A percentile compares a stretch with the other conserved stretches of the same genome.
These are phyloP conservation scores for Pipa parva DNA, from an alignment of 2,113 vertebrate species.

Conservation along the genomic window DNA sequence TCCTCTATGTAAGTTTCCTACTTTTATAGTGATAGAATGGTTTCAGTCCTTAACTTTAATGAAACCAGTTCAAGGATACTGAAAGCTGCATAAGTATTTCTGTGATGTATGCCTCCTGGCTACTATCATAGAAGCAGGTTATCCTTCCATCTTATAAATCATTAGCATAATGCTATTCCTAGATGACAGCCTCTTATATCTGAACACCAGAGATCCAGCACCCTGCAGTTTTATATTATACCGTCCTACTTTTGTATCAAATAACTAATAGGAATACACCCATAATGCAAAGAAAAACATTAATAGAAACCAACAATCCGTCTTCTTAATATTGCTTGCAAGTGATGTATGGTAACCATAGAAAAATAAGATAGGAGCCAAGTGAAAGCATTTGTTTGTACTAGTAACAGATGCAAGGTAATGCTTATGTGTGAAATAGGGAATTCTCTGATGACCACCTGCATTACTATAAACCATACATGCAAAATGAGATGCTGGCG, in stretches of 20 bases:
- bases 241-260: conserved; percentile 38
- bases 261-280: conserved; percentile 36
- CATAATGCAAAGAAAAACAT: conserved; percentile 22
- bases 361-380: background rate
- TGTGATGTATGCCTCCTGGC: conserved; percentile 28
- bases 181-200: conserved; percentile 34
- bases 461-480: background rate
- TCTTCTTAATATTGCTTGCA: conserved; percentile 25
- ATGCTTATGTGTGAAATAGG: background rate
- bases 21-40: conserved; percentile 2
- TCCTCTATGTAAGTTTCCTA: background rate
- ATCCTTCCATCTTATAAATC: conserved; percentile 29
- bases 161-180: conserved; percentile 37
- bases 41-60: conserved; percentile 17
- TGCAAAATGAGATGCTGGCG: too few species aligned
- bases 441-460: background rate
- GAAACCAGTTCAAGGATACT: conserved; percentile 28
- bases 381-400: background rate
- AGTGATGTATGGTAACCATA: conserved; percentile 24
- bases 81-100: conserved; percentile 23
- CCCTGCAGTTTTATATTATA: conserved; percentile 39
- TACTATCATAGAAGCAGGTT: conserved; percentile 32
- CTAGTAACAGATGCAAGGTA: background rate
- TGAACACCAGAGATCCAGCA: conserved; percentile 18
- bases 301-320: conserved; percentile 22